Base-by-base conservation (phyloP, 2,888 invertebrate species). In the Acleris laterana region DNA sequence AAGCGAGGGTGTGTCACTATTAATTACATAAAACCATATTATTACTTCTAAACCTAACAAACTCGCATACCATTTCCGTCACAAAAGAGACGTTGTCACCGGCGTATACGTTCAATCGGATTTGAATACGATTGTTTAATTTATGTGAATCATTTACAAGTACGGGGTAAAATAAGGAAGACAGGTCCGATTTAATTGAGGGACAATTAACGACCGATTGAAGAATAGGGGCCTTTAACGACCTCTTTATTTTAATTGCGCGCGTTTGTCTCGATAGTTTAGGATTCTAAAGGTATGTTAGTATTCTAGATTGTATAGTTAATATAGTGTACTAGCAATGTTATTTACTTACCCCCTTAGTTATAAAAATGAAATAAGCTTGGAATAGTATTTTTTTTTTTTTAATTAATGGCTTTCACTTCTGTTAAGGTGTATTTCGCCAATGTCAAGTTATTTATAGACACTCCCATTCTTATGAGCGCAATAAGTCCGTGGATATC, bases 61-160 rank as follows among this genome's bases (percentile, higher is more conserved):
- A 38, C 52, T 51, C 48, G 42, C 51, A 62, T 51, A 25, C 53
- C 63, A 62, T 62, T 62, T 63, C 62, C 57, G 62, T 46, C 62
- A 67, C 63, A 67, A 67, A 59, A 52, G 63, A 59, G 67, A 63
- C n/a, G 63, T 63, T 63, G 65, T 65, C 65, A 22, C 56, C 65
- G 55, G 55, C 60, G 22, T 65, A 63, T 55, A 61, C 65, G 65
- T 22, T 65, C 55, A 65, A 65, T 65, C 60, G 60, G 20, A 65
- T 65, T 65, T 55, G 61, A 57, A 57, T 57, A 61, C 65, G 60
- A 65, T 62, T 66, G 66, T 66, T 57, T 57, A 62, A 66, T 66
- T 66, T 66, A 66, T 66, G 46, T 28, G 22, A 4, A 61, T 66
- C 66, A 62, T 66, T 66, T 66, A 44, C 62, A 38, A 46, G 38